phyloP scores from a whole-genome alignment of 1,140 invertebrate species.

The Choristoneura fumiferana region DNA sequence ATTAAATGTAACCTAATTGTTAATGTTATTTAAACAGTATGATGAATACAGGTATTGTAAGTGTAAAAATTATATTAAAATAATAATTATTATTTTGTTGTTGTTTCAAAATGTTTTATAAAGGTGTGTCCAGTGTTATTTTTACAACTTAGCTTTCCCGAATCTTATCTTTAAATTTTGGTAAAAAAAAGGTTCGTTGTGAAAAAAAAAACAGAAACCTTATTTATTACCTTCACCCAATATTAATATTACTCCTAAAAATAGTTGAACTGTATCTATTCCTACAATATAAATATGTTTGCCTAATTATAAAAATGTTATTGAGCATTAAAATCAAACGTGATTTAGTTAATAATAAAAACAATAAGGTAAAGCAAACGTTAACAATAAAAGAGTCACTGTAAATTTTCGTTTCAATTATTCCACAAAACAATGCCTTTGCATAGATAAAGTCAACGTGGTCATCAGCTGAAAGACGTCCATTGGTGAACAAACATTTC shows the following conservation, averaged over 20 bases:
- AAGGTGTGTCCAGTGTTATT: no score
- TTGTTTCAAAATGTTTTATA: background rate
- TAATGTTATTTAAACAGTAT: background rate
- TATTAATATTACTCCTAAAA: background rate
- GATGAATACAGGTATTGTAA: conserved; percentile 8
- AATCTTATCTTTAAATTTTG: no score
- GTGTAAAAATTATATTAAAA: conserved; percentile 1
- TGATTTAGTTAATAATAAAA: conserved; percentile 19
- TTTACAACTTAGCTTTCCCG: no score
- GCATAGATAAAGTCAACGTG: no score
- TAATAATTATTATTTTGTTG: conserved; percentile 8
- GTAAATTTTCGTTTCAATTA: background rate
- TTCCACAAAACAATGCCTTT: no score
- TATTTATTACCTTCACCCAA: background rate
- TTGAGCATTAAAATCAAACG: conserved; percentile 11
- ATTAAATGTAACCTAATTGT: background rate
- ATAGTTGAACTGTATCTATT: conserved; percentile 14
- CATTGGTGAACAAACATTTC: no score
- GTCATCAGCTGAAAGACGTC: no score
- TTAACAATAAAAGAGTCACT: conserved; percentile 16
- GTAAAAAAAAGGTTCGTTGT: no score
- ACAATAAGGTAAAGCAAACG: conserved; percentile 14
- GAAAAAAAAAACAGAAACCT: no score
- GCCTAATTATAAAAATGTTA: conserved; percentile 4
- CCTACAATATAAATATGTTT: background rate